Conservation (phyloP, 2,888 invertebrate genomes). For the Chrysina gloriosa region DNA sequence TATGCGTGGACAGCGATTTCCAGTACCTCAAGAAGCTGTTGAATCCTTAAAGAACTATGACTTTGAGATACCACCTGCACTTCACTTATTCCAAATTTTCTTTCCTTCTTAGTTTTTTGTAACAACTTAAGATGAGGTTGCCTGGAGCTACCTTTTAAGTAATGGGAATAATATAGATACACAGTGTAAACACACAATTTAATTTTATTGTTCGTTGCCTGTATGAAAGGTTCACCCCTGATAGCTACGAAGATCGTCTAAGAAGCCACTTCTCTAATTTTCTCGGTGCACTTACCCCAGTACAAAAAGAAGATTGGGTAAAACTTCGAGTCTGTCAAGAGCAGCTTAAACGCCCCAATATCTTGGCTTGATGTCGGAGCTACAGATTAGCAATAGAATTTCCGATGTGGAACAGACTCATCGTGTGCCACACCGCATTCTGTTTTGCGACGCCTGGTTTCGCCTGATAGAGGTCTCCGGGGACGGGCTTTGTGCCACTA, state of each 20-base stretch:
- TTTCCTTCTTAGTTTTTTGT: too few relatives aligned
- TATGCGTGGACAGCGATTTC: too few relatives aligned
- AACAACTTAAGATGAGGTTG: too few relatives aligned
- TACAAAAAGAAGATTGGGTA: conserved; percentile 3
- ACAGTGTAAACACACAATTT: too few relatives aligned
- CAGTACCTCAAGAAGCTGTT: too few relatives aligned
- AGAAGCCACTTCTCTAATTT: not conserved
- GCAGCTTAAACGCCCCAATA: conserved; percentile 36
- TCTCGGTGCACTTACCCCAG: not conserved
- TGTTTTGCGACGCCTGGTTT: conserved; percentile 59
- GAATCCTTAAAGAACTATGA: too few relatives aligned
- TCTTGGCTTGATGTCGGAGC: conserved; percentile 38
- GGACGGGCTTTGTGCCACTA: conserved; percentile 62
- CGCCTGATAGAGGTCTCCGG: conserved; percentile 63
- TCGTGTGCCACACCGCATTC: conserved; percentile 46
- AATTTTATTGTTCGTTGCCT: too few relatives aligned
- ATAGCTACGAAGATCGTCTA: not conserved
- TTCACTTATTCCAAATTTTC: too few relatives aligned
- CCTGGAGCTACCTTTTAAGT: too few relatives aligned
- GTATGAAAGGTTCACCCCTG: too few relatives aligned
- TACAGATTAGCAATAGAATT: conserved; percentile 42
- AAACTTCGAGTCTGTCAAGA: conserved; percentile 35
- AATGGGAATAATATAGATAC: too few relatives aligned
- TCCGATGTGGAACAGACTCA: conserved; percentile 36
- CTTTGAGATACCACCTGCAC: too few relatives aligned